Percentiles rank a stretch among this genome's conserved stretches.
These are phyloP conservation scores for Araneus ventricosus DNA, from an alignment of 1,140 invertebrate genomes.

Conservation along the genomic window DNA sequence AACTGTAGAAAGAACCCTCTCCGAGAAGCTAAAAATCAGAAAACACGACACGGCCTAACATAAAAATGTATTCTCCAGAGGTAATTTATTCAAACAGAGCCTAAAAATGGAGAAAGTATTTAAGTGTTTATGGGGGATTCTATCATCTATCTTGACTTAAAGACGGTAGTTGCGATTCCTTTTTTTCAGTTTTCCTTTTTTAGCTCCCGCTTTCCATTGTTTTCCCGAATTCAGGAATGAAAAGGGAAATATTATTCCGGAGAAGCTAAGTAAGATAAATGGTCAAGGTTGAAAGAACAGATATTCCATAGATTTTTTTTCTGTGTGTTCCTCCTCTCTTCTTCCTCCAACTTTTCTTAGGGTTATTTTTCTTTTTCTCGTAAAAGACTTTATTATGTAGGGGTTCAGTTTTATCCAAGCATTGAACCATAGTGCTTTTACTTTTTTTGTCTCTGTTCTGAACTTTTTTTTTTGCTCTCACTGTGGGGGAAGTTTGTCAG, in stretches of 20 bases:
- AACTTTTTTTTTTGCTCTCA: not conserved
- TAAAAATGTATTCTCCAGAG: conserved; percentile 41
- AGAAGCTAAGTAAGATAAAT: conserved; percentile 69
- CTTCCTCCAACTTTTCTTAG: not conserved
- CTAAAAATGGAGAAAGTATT: conserved; percentile 51
- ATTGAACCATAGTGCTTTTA: conserved; percentile 30
- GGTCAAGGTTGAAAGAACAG: conserved; percentile 65
- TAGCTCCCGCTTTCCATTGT: not conserved
- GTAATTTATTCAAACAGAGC: conserved; percentile 60
- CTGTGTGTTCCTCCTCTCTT: not conserved
- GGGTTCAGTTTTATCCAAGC: not conserved
- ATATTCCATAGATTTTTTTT: conserved; percentile 61
- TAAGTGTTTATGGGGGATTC: conserved; percentile 54
- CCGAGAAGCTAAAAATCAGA: not conserved
- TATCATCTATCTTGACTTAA: conserved; percentile 37
- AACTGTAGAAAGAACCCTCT: not conserved
- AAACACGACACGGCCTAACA: conserved; percentile 5
- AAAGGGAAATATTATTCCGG: conserved; percentile 58
- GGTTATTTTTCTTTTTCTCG: conserved; percentile 29
- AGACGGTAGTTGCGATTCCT: conserved; percentile 21
- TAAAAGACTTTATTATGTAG: conserved; percentile 63
- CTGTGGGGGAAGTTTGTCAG: not conserved
- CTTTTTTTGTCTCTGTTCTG: not conserved
- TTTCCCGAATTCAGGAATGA: conserved; percentile 52
- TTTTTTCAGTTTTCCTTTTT: not conserved